Evolutionary conservation across 2,797 vertebrate species (phyloP), one percentile per base, ranked within the genome.

Genomic region (Dermochelys coriacea): DNA sequence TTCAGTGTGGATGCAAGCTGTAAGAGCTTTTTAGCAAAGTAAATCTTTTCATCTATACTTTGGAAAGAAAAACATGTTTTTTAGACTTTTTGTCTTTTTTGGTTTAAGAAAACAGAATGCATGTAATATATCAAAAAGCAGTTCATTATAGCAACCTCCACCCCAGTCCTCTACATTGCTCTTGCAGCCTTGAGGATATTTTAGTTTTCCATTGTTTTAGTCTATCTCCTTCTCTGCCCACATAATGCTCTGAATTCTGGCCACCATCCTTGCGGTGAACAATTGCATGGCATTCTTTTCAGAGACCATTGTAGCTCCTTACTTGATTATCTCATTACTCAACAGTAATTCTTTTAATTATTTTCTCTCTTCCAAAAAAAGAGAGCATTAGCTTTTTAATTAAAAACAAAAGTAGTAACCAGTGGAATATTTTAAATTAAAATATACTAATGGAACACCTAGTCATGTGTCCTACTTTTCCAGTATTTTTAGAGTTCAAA

Each of bases 1-100:
- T 97, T 98, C 98, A 75, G 98, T 98, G 95, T 99, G 99, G 99
- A 98, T 97, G 86, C 98, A 99, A 94, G 99, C 98, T 97, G 99
- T 99, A 99, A 97, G 99, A 98, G 97, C 88, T 95, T 96, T 96
- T 92, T 96, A 90, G 96, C 94, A 94, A 92, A 97, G 91, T 97
- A 96, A 96, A 97, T 97, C 95, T 97, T 95, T 98, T 97, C 90
- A 94, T 50, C 93, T 96, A 64, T 97, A 93, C 90, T 96, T 96
- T 80, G 68, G 91, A 93, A 97, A 95, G 79, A 85, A 74, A 78
- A 85, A 34, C 2, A 29, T 51, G 55, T 85, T 83, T 93, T 81
- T 68, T 47, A 8, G 21, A 78, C 21, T 61, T 84, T 80, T 74
- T 25, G 19, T 50, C 6, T 16, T 29, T 37, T n/a, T 41, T 52